Evolutionary conservation across 2,797 vertebrate species (phyloP).

Genomic region (Schizothorax lantsangensis): DNA sequence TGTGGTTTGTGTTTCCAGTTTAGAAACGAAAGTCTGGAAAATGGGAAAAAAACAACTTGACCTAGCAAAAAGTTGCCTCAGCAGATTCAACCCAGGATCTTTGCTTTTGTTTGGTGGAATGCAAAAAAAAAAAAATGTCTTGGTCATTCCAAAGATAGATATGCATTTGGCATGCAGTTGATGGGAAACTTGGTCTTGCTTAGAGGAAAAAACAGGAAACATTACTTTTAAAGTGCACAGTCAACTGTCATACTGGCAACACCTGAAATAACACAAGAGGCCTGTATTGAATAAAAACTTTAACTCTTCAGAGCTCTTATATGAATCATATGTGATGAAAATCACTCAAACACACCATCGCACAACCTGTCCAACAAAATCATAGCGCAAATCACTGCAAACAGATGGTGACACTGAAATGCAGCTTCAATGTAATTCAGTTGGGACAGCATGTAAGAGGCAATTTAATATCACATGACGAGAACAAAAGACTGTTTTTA

Average conservation of each 20-base stretch:
- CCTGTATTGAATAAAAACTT: constrained; percentile 55
- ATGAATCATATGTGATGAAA: constrained; percentile 7
- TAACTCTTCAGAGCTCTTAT: constrained; percentile 57
- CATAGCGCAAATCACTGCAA: not conserved
- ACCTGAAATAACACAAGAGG: constrained; percentile 77
- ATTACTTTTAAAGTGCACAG: constrained; percentile 55
- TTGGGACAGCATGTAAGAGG: constrained; percentile 2
- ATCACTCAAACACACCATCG: not conserved
- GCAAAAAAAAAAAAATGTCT: constrained; percentile 50
- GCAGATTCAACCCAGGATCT: constrained; percentile 15
- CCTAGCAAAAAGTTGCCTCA: not conserved
- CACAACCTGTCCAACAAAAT: not conserved
- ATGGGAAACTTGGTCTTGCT: constrained; percentile 61
- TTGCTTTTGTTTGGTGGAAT: constrained; percentile 21
- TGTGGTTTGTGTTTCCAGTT: not conserved
- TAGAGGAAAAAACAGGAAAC: constrained; percentile 64
- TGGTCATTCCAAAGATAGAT: constrained; percentile 63
- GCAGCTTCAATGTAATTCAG: constrained; percentile 8
- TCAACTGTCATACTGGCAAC: constrained; percentile 66
- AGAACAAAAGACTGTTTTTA: constrained; percentile 27
- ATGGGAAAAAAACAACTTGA: not conserved
- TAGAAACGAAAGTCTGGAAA: not conserved
- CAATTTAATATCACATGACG: constrained; percentile 28
- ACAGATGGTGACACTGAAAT: constrained; percentile 16
- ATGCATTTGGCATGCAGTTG: constrained; percentile 52